A percentile compares a stretch with the other conserved stretches of the same genome.
phyloP scores from a whole-genome alignment of 2,797 vertebrate species.

The Muscicapa comitata region DNA sequence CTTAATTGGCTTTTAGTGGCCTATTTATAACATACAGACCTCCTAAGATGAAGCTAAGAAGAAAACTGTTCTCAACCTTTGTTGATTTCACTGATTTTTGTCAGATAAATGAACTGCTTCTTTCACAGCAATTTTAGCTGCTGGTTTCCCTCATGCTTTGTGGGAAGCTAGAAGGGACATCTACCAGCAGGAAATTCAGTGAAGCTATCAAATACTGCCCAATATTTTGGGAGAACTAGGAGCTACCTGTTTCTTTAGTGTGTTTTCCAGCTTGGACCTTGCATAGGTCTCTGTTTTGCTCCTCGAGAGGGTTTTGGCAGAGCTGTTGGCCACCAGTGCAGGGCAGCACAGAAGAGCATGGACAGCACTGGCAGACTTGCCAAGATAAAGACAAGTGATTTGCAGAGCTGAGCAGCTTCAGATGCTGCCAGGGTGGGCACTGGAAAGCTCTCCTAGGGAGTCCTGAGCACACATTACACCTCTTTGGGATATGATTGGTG shows the following conservation, averaged over 20 bases:
- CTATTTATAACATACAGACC: neutral
- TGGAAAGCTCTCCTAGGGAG: neutral
- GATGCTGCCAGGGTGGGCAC: neutral
- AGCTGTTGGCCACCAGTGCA: neutral
- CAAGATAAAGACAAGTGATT: neutral
- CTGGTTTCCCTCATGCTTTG: neutral
- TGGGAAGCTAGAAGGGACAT: neutral
- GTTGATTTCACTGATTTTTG: neutral
- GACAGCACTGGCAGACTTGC: neutral
- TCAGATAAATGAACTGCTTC: neutral
- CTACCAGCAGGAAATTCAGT: neutral
- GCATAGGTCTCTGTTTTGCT: neutral
- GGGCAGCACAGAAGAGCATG: neutral
- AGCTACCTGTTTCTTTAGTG: neutral
- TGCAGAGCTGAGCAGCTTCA: neutral
- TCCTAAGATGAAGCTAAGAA: neutral
- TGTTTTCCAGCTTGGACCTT: neutral
- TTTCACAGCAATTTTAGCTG: neutral
- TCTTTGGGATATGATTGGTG: neutral
- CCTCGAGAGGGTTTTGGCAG: neutral
- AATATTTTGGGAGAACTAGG: neutral
- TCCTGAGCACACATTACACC: neutral
- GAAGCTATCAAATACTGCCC: neutral
- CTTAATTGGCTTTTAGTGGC: slow-evolving; percentile 7
- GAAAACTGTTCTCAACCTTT: neutral